Evolutionary conservation across 2,113 vertebrate genomes (phyloP), one percentile per base, ranked within the genome.

Genomic region (Craseonycteris thonglongyai): DNA sequence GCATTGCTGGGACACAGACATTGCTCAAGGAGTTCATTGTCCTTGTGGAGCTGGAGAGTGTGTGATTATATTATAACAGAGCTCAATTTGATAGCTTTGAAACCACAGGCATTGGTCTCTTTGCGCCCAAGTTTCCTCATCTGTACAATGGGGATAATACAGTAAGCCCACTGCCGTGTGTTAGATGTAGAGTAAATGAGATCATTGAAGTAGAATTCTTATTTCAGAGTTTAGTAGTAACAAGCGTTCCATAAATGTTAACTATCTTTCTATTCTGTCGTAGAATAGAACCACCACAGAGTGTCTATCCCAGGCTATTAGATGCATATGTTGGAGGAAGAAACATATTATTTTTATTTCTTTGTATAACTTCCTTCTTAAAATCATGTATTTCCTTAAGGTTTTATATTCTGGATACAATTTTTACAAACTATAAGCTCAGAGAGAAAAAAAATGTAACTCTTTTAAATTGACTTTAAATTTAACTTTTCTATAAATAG

Each of bases 381-480:
- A 90, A 96, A 84, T 40, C 11, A 59, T 63, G 33, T 66, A 11
- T 51, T 83, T 96, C 68, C 83, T 74, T 68, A 78, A 21, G 15
- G 4, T 49, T 92, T 94, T n/a, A 83, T 83, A 72, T 76, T 63
- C 66, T 51, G 38, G 35, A 30, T 88, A 45, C 7, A 58, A 51
- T 86, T 93, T 95, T 76, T 61, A 94, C 12, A 61, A 69, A 45
- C 40, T 66, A 76, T 93, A 85, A 88, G 45, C 19, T 82, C 54
- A 93, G 24, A n/a, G n/a, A n/a, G 30, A 63, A 90, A 88, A 86
- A 45, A 91, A 88, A 38, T 19, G 5, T 3, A 59, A 40, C 33
- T 72, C 40, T 83, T 86, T 90, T 54, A 80, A 69, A 47, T 6
- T 45, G 51, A 81, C 79, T 83, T 96, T 72, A 79, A 51, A 66